These are phyloP conservation scores for Drosophila infuscata DNA, from an alignment of 2,888 invertebrate genomes.

Conservation along the genomic window DNA sequence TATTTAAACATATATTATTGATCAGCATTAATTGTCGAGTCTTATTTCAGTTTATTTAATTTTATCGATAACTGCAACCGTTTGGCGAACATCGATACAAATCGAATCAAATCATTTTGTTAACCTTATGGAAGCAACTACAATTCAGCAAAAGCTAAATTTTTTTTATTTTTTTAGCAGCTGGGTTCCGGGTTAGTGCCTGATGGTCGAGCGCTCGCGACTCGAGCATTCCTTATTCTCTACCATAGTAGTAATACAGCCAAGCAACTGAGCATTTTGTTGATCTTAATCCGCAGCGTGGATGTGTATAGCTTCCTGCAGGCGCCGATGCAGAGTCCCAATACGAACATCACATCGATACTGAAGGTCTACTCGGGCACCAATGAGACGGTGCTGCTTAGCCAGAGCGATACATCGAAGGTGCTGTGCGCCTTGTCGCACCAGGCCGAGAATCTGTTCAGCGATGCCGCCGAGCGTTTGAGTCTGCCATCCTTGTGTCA, in stretches of 20 bases:
- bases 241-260: not conserved
- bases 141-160: not conserved
- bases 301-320: conserved; percentile 94
- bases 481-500: conserved; percentile 93
- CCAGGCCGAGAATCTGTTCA: conserved; percentile 95
- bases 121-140: not conserved
- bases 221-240: not conserved
- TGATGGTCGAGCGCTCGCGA: too few relatives aligned
- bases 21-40: not conserved
- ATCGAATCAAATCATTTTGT: not conserved
- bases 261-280: conserved; percentile 6
- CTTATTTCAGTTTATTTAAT: not conserved
- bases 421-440: conserved; percentile 96
- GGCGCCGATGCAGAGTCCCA: conserved; percentile 88
- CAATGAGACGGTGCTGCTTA: conserved; percentile 87
- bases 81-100: not conserved
- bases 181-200: not conserved
- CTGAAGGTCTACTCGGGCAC: conserved; percentile 84
- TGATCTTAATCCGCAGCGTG: conserved; percentile 87
- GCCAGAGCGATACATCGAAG: conserved; percentile 93
- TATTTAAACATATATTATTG: not conserved
- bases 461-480: conserved; percentile 94
- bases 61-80: not conserved
- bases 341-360: conserved; percentile 85
- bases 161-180: not conserved